Evolutionary conservation across 2,797 vertebrate species (phyloP).

Genomic region (Rhodeus uyekii): DNA sequence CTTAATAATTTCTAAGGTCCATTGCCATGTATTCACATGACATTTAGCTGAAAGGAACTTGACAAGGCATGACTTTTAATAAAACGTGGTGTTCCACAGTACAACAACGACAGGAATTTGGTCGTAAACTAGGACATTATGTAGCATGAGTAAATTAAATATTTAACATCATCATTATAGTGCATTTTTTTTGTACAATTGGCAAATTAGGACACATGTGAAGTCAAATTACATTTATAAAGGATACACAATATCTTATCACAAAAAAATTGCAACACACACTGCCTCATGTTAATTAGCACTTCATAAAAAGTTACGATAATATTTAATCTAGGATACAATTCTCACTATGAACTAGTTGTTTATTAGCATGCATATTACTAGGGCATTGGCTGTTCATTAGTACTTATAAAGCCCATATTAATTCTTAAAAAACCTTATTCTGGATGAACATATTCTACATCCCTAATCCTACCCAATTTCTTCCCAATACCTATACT

Average conservation of each 20-base stretch:
- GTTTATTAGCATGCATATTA: no score
- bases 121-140: conserved; percentile 71
- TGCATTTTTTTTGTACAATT: background rate
- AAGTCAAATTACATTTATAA: conserved; percentile 1
- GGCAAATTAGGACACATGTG: background rate
- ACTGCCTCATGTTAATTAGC: no score
- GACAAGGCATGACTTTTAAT: conserved; percentile 73
- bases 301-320: no score
- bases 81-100: conserved; percentile 69
- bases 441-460: no score
- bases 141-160: conserved; percentile 75
- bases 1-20: conserved; percentile 81
- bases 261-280: no score
- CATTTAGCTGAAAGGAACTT: conserved; percentile 66
- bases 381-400: no score
- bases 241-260: background rate
- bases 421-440: no score
- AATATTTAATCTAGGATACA: no score
- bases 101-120: conserved; percentile 66
- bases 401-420: no score
- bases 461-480: no score
- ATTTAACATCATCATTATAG: conserved; percentile 60
- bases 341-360: no score
- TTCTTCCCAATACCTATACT: no score
- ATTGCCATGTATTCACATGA: conserved; percentile 53